Percentiles rank a stretch among this genome's conserved stretches.
Conservation (phyloP, 92 coral and sea anemone species). For the Parazoanthus atlanticus region DNA sequence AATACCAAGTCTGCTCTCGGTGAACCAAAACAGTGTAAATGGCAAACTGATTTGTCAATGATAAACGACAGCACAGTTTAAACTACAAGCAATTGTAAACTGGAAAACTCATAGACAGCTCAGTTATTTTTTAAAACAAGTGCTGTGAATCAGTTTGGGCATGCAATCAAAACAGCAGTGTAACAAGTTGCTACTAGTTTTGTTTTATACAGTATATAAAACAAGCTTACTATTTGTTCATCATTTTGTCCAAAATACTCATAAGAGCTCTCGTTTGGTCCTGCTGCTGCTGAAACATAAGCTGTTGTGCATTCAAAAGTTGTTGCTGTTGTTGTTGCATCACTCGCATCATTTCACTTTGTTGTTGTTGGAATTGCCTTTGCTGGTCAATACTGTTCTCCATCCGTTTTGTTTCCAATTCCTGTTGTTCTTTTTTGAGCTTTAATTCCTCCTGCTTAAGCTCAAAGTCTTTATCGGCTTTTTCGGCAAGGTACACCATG, state of each 20-base stretch:
- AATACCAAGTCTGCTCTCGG: too few species aligned
- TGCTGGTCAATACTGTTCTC: constrained; percentile 49
- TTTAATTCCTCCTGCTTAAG: constrained; percentile 42
- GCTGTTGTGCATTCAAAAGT: constrained; percentile 45
- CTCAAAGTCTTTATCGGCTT: constrained; percentile 42
- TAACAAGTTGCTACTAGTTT: too few species aligned
- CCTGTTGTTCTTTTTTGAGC: constrained; percentile 43
- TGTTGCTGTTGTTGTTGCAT: constrained; percentile 53
- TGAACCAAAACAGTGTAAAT: too few species aligned
- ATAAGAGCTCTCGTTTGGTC: constrained; percentile 52
- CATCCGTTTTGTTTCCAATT: constrained; percentile 40
- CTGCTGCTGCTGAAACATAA: constrained; percentile 46
- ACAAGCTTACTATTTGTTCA: too few species aligned
- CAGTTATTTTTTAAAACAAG: too few species aligned
- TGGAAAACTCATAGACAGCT: too few species aligned
- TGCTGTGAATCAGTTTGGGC: too few species aligned
- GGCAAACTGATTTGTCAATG: too few species aligned
- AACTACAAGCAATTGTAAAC: too few species aligned
- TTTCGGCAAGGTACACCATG: constrained; percentile 52
- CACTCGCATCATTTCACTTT: constrained; percentile 48
- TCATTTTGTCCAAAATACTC: constrained; percentile 42
- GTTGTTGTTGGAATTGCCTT: constrained; percentile 57
- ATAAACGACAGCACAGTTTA: too few species aligned
- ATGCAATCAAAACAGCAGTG: too few species aligned
- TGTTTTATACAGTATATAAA: too few species aligned